These are phyloP conservation scores for Heliconius charithonia DNA, from an alignment of 2,888 invertebrate genomes.

Conservation along the genomic window DNA sequence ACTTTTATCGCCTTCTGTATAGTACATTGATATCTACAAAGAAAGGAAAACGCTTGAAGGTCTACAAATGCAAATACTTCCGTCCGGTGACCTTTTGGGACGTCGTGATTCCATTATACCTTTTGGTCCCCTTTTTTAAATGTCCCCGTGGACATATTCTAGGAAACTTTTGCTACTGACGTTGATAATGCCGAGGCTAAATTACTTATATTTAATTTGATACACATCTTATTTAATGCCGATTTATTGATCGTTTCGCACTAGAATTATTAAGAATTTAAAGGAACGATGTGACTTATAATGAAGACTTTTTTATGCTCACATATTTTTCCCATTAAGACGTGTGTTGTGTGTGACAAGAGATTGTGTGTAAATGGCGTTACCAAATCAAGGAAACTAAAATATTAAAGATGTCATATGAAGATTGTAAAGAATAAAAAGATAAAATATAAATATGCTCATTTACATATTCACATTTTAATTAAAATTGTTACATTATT, in stretches of 20 bases:
- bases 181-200: neutral
- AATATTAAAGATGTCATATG: no score
- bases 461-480: neutral
- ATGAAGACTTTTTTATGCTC: no score
- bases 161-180: slow-evolving; percentile 8
- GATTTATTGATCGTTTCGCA: neutral
- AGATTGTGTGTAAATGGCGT: no score
- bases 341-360: no score
- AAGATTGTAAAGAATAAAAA: no score
- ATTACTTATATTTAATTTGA: neutral
- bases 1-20: neutral
- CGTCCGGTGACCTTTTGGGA: slow-evolving; percentile 32
- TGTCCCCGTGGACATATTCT: slow-evolving; percentile 5
- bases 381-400: no score
- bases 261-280: neutral
- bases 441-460: neutral
- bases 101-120: slow-evolving; percentile 39
- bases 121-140: slow-evolving; percentile 24
- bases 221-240: neutral
- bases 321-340: no score
- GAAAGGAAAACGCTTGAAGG: slow-evolving; percentile 32
- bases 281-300: no score
- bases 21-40: slow-evolving; percentile 27
- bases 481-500: slow-evolving; percentile 8
- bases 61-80: slow-evolving; percentile 35